These are phyloP conservation scores for Leiothrix lutea DNA, from an alignment of 2,113 vertebrate genomes.

Conservation along the genomic window DNA sequence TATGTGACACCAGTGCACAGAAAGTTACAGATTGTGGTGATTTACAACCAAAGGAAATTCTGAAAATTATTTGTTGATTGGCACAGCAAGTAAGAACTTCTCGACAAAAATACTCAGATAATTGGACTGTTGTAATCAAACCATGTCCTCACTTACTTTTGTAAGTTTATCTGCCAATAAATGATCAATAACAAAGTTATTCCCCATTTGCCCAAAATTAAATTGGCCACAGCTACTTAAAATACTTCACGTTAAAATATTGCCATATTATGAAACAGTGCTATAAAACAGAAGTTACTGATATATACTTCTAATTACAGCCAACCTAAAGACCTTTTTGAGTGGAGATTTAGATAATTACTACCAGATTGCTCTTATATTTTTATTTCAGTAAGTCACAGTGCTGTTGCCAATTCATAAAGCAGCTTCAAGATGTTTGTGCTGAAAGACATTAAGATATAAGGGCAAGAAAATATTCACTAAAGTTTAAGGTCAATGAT, in stretches of 20 bases:
- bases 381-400: conserved; percentile 36
- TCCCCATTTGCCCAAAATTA: neutral
- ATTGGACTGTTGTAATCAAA: neutral
- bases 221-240: neutral
- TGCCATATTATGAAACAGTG: neutral
- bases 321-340: neutral
- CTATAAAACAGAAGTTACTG: neutral
- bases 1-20: neutral
- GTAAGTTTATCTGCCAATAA: neutral
- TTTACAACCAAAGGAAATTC: neutral
- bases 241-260: neutral
- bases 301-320: neutral
- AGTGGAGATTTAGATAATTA: neutral
- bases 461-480: conserved; percentile 21
- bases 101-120: neutral
- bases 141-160: neutral
- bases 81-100: neutral
- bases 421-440: conserved; percentile 9
- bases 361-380: neutral
- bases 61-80: neutral
- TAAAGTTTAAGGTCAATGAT: neutral
- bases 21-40: neutral
- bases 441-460: neutral
- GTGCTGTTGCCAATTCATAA: conserved; percentile 21
- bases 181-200: neutral